Percentiles rank a stretch among this genome's conserved stretches.
Conservation (phyloP, 2,797 vertebrate species). For the Todus mexicanus region DNA sequence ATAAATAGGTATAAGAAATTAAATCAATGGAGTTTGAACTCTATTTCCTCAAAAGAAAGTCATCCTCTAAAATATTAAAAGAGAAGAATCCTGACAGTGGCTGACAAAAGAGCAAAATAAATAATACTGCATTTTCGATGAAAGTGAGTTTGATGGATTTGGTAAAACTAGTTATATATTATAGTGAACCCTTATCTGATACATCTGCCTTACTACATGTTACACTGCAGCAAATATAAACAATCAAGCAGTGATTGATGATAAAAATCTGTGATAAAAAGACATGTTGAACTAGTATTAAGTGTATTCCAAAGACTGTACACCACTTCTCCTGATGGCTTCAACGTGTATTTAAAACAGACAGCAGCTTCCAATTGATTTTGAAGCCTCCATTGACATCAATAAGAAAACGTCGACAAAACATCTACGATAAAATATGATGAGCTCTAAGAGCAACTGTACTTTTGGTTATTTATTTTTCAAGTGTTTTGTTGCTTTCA, state of each 20-base stretch:
- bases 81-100: not conserved
- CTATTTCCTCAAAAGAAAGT: not conserved
- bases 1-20: not conserved
- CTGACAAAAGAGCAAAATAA: not conserved
- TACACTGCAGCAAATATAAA: not conserved
- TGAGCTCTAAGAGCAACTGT: not conserved
- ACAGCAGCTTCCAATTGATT: constrained; percentile 19
- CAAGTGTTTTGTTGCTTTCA: not conserved
- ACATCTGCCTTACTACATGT: not conserved
- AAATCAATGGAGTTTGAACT: not conserved
- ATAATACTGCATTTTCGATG: not conserved
- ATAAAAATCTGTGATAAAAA: not conserved
- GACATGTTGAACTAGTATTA: not conserved
- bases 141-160: not conserved
- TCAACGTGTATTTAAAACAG: not conserved
- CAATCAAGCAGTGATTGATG: not conserved
- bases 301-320: not conserved
- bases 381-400: not conserved
- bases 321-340: not conserved
- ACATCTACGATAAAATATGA: not conserved
- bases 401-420: constrained; percentile 7
- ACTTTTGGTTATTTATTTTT: not conserved
- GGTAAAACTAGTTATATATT: not conserved
- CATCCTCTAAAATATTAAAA: not conserved
- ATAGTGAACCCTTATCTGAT: not conserved